Conservation (phyloP, 2,888 invertebrate species). For the Drosophila pseudotakahashii region DNA sequence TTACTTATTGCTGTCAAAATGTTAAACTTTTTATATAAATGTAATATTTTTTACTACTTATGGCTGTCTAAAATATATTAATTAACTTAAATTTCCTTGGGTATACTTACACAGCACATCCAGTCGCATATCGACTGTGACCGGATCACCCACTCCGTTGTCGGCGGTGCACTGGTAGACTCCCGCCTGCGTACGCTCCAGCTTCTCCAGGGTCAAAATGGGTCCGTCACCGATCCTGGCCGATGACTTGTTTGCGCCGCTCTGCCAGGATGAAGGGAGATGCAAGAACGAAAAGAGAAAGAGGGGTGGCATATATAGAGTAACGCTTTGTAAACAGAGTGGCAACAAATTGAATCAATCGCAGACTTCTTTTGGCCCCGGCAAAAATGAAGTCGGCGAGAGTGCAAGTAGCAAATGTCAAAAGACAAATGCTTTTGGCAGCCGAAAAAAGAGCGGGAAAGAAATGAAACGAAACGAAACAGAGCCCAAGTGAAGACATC, state of each 20-base stretch:
- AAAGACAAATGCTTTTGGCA: conserved; percentile 61
- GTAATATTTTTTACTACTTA: too few species aligned
- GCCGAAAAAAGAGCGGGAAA: conserved; percentile 20
- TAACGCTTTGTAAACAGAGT: conserved; percentile 40
- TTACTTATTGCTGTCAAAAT: too few species aligned
- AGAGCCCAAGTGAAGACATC: conserved; percentile 38
- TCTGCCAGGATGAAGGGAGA: conserved; percentile 65
- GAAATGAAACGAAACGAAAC: conserved; percentile 32
- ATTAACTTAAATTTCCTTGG: too few species aligned
- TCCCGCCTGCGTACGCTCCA: conserved; percentile 88
- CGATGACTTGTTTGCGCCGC: conserved; percentile 83
- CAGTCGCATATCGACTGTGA: conserved; percentile 88
- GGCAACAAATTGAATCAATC: conserved; percentile 45
- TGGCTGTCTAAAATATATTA: too few species aligned
- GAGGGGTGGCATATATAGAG: conserved; percentile 7
- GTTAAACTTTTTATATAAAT: too few species aligned
- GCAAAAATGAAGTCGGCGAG: conserved; percentile 44
- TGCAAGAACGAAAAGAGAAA: not conserved
- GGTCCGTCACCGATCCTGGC: conserved; percentile 87
- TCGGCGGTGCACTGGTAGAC: conserved; percentile 89
- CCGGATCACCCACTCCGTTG: conserved; percentile 88
- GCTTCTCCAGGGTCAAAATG: conserved; percentile 87
- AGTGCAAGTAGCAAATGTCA: conserved; percentile 53
- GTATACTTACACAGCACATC: conserved; percentile 88
- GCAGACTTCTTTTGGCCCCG: conserved; percentile 24